Conservation (phyloP, 2,797 vertebrate genomes). For the Epinephelus malabaricus region DNA sequence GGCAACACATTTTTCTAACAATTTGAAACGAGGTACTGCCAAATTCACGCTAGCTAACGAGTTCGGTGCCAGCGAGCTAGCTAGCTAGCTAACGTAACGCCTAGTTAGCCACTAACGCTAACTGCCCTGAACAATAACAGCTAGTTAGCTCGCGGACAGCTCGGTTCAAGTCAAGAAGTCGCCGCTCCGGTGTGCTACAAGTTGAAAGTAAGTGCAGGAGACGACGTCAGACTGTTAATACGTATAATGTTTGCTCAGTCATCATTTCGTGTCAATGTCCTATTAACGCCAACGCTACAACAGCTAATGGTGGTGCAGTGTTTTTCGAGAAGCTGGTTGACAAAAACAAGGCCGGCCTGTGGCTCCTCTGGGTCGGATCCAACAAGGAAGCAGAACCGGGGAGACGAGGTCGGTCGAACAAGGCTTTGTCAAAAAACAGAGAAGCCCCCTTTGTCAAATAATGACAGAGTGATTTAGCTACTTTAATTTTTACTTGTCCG, state of each 20-base stretch:
- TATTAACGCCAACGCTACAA: constrained; percentile 2
- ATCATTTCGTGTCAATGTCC: background rate
- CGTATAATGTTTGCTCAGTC: background rate
- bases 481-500: background rate
- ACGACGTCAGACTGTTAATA: background rate
- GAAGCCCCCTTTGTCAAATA: background rate
- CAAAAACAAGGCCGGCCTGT: constrained; percentile 73
- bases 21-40: constrained; percentile 25
- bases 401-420: background rate
- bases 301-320: constrained; percentile 53
- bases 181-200: constrained; percentile 27
- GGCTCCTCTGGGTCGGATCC: constrained; percentile 57
- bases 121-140: constrained; percentile 70
- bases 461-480: background rate
- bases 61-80: constrained; percentile 48
- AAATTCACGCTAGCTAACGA: constrained; percentile 46
- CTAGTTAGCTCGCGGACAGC: constrained; percentile 52
- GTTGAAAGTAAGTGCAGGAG: constrained; percentile 67
- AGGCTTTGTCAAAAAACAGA: background rate
- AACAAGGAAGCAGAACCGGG: constrained; percentile 39
- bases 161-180: constrained; percentile 55
- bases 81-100: constrained; percentile 61
- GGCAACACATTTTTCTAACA: background rate
- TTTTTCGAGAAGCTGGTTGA: constrained; percentile 59
- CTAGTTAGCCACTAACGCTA: constrained; percentile 65